Conservation (phyloP, 2,888 invertebrate species). For the Drosophila austrosaltans region DNA sequence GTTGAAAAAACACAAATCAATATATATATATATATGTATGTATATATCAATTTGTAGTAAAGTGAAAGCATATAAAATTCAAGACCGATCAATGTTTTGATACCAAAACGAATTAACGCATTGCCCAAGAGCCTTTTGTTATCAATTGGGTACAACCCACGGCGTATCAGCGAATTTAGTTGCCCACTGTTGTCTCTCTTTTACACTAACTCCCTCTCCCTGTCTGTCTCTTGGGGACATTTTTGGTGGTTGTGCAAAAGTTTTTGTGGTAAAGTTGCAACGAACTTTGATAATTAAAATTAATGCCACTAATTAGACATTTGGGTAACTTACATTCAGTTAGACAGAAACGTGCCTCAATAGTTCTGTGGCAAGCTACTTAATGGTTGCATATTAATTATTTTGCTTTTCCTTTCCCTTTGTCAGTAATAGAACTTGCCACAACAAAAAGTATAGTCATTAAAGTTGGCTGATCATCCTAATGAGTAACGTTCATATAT, state of each 20-base stretch:
- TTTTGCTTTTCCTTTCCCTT: neutral
- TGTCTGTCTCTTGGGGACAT: constrained; percentile 41
- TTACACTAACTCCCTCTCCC: constrained; percentile 30
- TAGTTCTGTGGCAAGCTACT: constrained; percentile 13
- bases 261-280: constrained; percentile 31
- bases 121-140: constrained; percentile 42
- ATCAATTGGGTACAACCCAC: constrained; percentile 4
- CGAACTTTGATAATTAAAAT: constrained; percentile 72
- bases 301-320: constrained; percentile 64
- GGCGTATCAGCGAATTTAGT: constrained; percentile 18
- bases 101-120: constrained; percentile 53
- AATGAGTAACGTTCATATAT: neutral
- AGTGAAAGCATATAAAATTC: constrained; percentile 62
- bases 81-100: constrained; percentile 32
- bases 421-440: neutral
- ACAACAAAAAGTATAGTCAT: constrained; percentile 1
- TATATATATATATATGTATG: neutral
- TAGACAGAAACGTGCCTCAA: constrained; percentile 16
- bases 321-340: constrained; percentile 23
- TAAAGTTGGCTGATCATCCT: neutral
- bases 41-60: constrained; percentile 11
- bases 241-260: constrained; percentile 46
- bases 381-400: constrained; percentile 11
- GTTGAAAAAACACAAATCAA: constrained; percentile 25
- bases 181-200: constrained; percentile 19